Percentiles rank a stretch among this genome's conserved stretches.
Conservation (phyloP, 1,140 invertebrate species). For the Drosophila cardini region DNA sequence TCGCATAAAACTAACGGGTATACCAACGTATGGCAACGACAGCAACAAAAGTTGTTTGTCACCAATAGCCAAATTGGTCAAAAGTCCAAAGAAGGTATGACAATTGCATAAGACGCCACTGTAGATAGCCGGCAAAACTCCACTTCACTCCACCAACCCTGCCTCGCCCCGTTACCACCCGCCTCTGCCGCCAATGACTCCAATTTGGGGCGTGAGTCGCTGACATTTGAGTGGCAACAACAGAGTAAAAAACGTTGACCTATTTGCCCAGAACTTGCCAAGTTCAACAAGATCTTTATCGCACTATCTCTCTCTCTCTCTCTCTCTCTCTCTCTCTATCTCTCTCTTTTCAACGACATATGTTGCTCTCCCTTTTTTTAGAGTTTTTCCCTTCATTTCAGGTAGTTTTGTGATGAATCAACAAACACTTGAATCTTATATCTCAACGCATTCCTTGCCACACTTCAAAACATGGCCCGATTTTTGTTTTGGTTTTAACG, state of each 20-base stretch:
- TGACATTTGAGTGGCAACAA: conserved; percentile 22
- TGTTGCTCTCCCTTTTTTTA: not conserved
- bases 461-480: conserved; percentile 32
- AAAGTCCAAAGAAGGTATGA: conserved; percentile 56
- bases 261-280: conserved; percentile 21
- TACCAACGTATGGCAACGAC: not conserved
- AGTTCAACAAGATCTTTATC: conserved; percentile 27
- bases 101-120: conserved; percentile 49
- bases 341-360: not conserved
- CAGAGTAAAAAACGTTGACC: conserved; percentile 9
- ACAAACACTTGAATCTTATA: conserved; percentile 15
- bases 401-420: conserved; percentile 21
- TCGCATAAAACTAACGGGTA: not conserved
- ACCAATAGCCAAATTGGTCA: conserved; percentile 67
- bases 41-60: conserved; percentile 67
- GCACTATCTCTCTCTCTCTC: not conserved
- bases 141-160: not conserved
- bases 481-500: conserved; percentile 11
- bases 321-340: conserved; percentile 4
- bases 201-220: conserved; percentile 21
- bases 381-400: not conserved
- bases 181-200: not conserved
- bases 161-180: not conserved
- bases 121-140: not conserved
- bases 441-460: conserved; percentile 25